A percentile compares a stretch with the other conserved stretches of the same genome.
phyloP scores from a whole-genome alignment of 2,797 vertebrate species.

The Myripristis murdjan region DNA sequence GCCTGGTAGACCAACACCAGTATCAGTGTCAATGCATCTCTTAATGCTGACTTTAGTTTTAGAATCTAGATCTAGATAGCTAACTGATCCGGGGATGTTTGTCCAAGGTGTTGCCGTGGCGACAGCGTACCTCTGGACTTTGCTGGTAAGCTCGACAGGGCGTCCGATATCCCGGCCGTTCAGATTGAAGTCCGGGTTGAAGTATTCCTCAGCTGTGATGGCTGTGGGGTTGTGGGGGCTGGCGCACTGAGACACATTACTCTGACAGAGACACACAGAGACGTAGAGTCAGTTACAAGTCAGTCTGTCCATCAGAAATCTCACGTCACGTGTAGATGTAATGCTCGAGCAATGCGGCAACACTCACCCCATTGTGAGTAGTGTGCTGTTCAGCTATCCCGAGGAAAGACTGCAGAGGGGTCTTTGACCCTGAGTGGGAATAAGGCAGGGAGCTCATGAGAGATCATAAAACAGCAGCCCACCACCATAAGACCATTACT shows the following conservation, averaged over 20 bases:
- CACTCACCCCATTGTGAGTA: slow-evolving; percentile 91
- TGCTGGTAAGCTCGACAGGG: slow-evolving; percentile 94
- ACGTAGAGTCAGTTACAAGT: slow-evolving; percentile 19
- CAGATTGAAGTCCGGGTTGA: slow-evolving; percentile 93
- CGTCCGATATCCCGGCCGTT: slow-evolving; percentile 94
- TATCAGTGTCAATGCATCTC: no score
- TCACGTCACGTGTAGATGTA: neutral
- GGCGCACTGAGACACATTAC: slow-evolving; percentile 92
- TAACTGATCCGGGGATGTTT: neutral
- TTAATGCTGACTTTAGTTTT: no score
- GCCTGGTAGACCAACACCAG: no score
- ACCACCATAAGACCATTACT: no score
- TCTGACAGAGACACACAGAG: slow-evolving; percentile 76
- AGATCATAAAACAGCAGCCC: neutral
- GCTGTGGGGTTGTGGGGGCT: slow-evolving; percentile 96
- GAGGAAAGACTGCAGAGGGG: slow-evolving; percentile 96
- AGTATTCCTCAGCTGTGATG: slow-evolving; percentile 96
- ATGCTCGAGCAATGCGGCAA: neutral
- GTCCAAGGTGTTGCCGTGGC: neutral
- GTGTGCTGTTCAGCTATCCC: slow-evolving; percentile 96
- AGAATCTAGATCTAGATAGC: no score
- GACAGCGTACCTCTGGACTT: slow-evolving; percentile 90
- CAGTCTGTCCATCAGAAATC: neutral
- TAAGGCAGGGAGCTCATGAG: neutral
- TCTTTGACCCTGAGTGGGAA: slow-evolving; percentile 89